Conservation (phyloP, 2,888 invertebrate genomes). For the Masnerella sp. region DNA sequence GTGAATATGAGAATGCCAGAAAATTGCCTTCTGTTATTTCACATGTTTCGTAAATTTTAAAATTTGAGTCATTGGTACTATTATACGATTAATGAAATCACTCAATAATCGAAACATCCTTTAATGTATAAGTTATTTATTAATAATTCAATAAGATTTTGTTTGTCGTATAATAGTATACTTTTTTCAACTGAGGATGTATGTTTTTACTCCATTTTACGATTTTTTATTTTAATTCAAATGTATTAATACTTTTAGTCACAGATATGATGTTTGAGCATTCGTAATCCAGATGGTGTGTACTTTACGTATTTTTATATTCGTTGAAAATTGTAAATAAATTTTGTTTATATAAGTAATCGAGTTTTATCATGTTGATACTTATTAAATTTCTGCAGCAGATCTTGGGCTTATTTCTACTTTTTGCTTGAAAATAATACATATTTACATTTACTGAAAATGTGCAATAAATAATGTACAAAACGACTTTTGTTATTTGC, state of each 20-base stretch:
- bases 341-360: constrained; percentile 2
- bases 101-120: background rate
- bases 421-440: no score
- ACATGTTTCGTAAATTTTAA: no score
- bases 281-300: constrained; percentile 22
- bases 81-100: constrained; percentile 2
- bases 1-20: constrained; percentile 22
- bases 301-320: constrained; percentile 15
- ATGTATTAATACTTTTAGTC: constrained; percentile 3
- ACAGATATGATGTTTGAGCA: constrained; percentile 1
- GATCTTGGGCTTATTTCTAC: background rate
- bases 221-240: background rate
- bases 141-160: background rate
- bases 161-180: background rate
- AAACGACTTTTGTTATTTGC: no score
- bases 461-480: no score
- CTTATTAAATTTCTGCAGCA: constrained; percentile 5
- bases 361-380: constrained; percentile 5
- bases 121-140: constrained; percentile 14
- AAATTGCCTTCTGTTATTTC: constrained; percentile 30
- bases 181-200: background rate
- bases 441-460: no score
- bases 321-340: constrained; percentile 17
- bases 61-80: background rate
- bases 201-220: background rate